Evolutionary conservation across 2,113 vertebrate genomes (phyloP), one percentile per base, ranked within the genome.

Genomic region (Gallinago jamesoni): DNA sequence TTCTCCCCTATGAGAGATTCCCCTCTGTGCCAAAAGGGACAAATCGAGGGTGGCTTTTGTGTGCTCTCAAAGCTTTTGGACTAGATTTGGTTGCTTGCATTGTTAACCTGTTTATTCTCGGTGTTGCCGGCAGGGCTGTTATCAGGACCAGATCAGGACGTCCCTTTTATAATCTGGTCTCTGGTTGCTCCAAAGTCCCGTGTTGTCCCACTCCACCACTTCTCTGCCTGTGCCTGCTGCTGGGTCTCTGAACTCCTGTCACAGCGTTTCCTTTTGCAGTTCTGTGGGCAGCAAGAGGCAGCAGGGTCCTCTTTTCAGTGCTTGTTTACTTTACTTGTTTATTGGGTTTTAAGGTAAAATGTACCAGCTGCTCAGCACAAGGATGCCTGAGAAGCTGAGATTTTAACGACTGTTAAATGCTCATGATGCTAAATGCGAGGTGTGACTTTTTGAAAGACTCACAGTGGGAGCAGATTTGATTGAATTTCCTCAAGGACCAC

Each of bases 361-460:
- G 0, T 41, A 50, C 6, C 41, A 47, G n/a, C 63, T 89, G 62
- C 64, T 66, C 8, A 35, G 18, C 33, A 31, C 14, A 63, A 56
- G 5, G 3, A 0, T 68, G 30, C 31, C 8, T 0, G 0, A 91
- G 78, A 78, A 82, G 15, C 28, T 90, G 82, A 70, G 24, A 45
- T 81, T 89, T 92, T 74, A 68, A 23, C 17, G 56, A 30, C 39
- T 78, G 33, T 74, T 84, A 90, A 94, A 48, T 62, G 69, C 30
- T 67, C 18, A 3, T 21, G 30, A 43, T 31, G 63, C 10, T 31
- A 66, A 66, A 66, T 33, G 39, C 2, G 1, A 91, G 50, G 24
- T 88, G n/a, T 0, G 45, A 50, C 39, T 83, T 84, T 73, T 68
- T 87, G 52, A 89, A 95, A 82, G 33, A 24, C 14, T 91, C 41